These are phyloP conservation scores for Cladorhizidae sp. DNA, from an alignment of 37 sponge, comb jelly and placozoan genomes.

Conservation along the genomic window DNA sequence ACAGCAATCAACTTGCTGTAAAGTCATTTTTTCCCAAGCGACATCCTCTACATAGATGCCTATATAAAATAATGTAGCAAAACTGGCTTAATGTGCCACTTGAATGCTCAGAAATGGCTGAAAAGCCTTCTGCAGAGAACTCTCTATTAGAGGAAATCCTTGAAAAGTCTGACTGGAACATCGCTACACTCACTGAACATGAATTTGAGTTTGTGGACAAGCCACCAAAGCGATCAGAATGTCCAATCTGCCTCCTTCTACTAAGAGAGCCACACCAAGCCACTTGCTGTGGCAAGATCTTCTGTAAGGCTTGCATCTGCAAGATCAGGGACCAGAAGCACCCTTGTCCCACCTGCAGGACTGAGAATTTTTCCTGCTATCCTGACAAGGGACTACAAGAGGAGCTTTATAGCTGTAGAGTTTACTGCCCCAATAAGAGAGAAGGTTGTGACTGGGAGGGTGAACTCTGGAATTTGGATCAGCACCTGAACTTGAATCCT, in stretches of 20 bases:
- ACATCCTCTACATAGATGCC: too few relatives aligned
- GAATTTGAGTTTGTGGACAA: constrained; percentile 25
- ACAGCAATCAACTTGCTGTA: too few relatives aligned
- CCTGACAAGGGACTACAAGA: constrained; percentile 15
- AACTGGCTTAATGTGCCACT: too few relatives aligned
- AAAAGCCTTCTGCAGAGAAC: too few relatives aligned
- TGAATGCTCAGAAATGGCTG: too few relatives aligned
- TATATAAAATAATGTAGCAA: too few relatives aligned
- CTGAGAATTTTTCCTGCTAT: constrained; percentile 3
- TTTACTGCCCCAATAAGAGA: constrained; percentile 8
- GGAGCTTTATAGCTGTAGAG: constrained; percentile 3
- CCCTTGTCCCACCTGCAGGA: constrained; percentile 28
- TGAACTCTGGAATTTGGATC: constrained; percentile 18
- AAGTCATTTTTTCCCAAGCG: too few relatives aligned
- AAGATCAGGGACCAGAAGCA: background rate
- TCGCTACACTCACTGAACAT: background rate
- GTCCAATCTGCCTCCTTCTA: constrained; percentile 29
- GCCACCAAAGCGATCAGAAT: constrained; percentile 10
- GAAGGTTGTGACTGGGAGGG: constrained; percentile 42
- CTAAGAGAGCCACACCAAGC: constrained; percentile 36
- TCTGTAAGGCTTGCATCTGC: constrained; percentile 26
- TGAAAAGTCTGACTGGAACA: too few relatives aligned
- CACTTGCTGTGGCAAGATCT: constrained; percentile 43
- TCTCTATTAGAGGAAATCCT: too few relatives aligned
- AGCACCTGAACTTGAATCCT: constrained; percentile 14